phyloP scores from a whole-genome alignment of 2,797 vertebrate genomes.

The Lacerta viridis region DNA sequence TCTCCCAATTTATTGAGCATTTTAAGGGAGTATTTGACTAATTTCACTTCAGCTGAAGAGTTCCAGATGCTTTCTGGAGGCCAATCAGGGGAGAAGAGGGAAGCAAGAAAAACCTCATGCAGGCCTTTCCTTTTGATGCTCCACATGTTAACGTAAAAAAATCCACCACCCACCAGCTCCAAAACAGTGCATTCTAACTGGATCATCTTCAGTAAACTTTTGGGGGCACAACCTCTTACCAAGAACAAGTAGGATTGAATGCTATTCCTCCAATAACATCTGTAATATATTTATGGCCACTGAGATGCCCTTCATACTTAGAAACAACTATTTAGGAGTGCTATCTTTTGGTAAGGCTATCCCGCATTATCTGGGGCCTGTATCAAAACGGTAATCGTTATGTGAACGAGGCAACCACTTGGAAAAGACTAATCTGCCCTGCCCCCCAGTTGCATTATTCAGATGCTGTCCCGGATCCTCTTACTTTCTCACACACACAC shows the following conservation, averaged over 20 bases:
- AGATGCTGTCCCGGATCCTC: neutral
- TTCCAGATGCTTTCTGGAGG: constrained; percentile 40
- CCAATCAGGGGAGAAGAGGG: neutral
- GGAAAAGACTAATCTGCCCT: neutral
- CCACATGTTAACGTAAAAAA: neutral
- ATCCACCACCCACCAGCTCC: neutral
- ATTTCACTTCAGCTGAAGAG: neutral
- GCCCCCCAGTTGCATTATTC: neutral
- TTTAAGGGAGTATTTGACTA: constrained; percentile 8
- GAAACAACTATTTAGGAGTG: neutral
- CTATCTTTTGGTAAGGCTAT: too few species aligned
- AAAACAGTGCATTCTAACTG: constrained; percentile 30
- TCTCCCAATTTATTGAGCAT: constrained; percentile 8
- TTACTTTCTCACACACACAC: neutral
- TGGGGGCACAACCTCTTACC: neutral
- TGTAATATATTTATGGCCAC: neutral
- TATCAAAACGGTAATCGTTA: neutral
- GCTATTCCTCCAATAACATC: neutral
- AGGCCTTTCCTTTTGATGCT: neutral
- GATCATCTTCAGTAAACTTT: neutral
- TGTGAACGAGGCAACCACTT: neutral
- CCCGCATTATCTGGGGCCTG: neutral
- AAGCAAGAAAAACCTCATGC: constrained; percentile 19
- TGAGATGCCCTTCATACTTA: neutral
- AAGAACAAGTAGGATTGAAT: neutral